Conservation (phyloP, 2,797 vertebrate species). For the Poecilia wingei region DNA sequence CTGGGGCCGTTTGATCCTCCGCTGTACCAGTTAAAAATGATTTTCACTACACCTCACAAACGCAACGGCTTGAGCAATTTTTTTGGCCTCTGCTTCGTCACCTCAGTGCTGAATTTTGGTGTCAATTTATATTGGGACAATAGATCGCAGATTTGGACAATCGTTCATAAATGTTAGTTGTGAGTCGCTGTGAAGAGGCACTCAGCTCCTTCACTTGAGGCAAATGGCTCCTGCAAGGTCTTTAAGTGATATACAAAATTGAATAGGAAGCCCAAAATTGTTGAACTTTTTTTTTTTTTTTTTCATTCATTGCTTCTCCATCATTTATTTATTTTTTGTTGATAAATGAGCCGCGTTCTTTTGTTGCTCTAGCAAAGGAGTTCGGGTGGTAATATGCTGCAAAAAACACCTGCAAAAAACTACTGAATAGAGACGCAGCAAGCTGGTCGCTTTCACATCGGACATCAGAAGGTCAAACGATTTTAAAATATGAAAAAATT, state of each 20-base stretch:
- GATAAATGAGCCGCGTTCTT: background rate
- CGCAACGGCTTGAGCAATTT: slow-evolving; percentile 23
- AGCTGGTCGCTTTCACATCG: background rate
- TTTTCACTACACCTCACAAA: slow-evolving; percentile 64
- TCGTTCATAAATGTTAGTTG: background rate
- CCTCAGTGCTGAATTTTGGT: slow-evolving; percentile 42
- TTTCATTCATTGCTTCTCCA: background rate
- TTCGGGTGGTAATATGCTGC: background rate
- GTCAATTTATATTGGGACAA: background rate
- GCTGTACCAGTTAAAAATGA: slow-evolving; percentile 43
- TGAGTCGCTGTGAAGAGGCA: background rate
- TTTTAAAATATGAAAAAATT: background rate
- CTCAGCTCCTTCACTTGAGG: background rate
- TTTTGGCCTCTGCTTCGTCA: slow-evolving; percentile 29
- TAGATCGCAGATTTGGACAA: background rate
- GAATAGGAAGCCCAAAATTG: background rate
- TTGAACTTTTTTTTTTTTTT: background rate
- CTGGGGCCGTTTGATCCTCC: slow-evolving; percentile 56
- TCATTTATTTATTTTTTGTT: background rate
- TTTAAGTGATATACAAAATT: background rate
- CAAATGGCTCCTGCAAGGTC: background rate
- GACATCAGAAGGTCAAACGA: background rate
- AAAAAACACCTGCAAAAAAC: background rate
- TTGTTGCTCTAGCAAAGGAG: background rate
- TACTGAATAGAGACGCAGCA: background rate